Evolutionary conservation across 2,888 invertebrate species (phyloP).

Genomic region (Crematogaster levior): DNA sequence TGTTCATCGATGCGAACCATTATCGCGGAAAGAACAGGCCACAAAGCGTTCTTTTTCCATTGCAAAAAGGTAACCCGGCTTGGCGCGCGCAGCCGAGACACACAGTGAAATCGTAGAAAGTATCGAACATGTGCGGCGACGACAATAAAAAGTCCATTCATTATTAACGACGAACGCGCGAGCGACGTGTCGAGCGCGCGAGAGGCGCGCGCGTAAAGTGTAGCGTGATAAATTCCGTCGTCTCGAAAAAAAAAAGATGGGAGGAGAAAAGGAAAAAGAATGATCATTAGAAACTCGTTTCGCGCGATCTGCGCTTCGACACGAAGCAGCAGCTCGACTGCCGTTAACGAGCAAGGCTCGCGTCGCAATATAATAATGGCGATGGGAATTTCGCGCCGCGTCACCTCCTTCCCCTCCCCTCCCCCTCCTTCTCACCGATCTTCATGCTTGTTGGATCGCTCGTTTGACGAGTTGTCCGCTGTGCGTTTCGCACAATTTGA

Average conservation of each 20-base stretch:
- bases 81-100: not conserved
- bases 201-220: conserved; percentile 38
- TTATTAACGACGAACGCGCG: conserved; percentile 63
- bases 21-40: not conserved
- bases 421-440: not conserved
- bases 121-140: conserved; percentile 50
- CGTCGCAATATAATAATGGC: conserved; percentile 45
- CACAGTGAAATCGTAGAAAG: conserved; percentile 54
- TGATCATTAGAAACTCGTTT: conserved; percentile 67
- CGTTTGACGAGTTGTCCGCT: conserved; percentile 52
- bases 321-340: conserved; percentile 54
- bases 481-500: conserved; percentile 48
- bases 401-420: not conserved
- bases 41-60: conserved; percentile 26
- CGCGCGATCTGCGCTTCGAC: conserved; percentile 51
- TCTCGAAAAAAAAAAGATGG: not conserved
- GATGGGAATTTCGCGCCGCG: conserved; percentile 44
- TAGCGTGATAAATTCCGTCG: conserved; percentile 55
- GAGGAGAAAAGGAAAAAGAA: conserved; percentile 33
- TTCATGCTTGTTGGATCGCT: conserved; percentile 9
- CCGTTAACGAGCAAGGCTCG: conserved; percentile 46
- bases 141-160: conserved; percentile 62
- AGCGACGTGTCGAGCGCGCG: conserved; percentile 53
- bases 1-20: not conserved
- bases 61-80: conserved; percentile 16